Evolutionary conservation across 2,113 vertebrate species (phyloP).

Genomic region (mouse (Mus musculus)): DNA sequence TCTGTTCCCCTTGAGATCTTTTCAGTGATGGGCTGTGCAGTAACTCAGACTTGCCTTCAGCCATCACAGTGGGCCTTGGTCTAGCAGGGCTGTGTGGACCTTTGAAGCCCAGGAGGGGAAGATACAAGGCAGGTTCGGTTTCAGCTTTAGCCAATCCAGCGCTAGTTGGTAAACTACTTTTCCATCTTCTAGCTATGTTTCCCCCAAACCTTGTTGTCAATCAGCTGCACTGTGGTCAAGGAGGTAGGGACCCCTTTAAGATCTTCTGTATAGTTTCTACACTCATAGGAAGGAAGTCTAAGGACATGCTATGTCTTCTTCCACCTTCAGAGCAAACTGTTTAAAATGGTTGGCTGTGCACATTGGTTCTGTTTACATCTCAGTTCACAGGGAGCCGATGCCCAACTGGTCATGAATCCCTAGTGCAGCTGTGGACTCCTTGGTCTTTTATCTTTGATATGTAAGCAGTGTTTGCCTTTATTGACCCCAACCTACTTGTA

Average conservation of each 20-base stretch:
- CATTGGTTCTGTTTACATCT: background rate
- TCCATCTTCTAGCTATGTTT: background rate
- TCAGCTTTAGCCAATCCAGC: background rate
- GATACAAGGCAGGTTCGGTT: background rate
- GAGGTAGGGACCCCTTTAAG: background rate
- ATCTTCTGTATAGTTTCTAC: background rate
- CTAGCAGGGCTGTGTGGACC: background rate
- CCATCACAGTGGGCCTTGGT: background rate
- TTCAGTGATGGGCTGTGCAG: background rate
- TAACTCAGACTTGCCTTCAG: background rate
- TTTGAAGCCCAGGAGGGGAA: background rate
- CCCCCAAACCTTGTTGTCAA: background rate
- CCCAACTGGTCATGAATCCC: too few species aligned
- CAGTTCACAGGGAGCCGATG: background rate
- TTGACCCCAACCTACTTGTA: background rate
- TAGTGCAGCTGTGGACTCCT: background rate
- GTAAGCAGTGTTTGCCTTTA: background rate
- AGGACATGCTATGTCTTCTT: background rate
- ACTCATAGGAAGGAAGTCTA: background rate
- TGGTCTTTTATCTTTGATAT: background rate
- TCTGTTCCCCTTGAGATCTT: background rate
- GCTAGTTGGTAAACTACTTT: background rate
- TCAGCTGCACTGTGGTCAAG: background rate
- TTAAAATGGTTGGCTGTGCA: background rate
- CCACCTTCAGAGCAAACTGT: background rate